Conservation (phyloP, 2,113 vertebrate species). For the Platysternon megacephalum region DNA sequence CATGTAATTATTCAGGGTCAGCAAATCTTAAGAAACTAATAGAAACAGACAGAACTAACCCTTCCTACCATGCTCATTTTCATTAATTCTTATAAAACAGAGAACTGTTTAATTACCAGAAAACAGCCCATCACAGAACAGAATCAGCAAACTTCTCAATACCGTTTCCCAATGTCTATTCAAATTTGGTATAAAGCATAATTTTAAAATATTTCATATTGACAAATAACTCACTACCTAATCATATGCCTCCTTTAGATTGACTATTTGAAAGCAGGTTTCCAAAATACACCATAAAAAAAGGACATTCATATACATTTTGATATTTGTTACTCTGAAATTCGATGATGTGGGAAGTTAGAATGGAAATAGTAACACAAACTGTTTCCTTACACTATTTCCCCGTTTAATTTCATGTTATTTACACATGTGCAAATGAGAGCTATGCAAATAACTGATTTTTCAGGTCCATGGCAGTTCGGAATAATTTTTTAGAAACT, state of each 20-base stretch:
- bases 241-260: constrained; percentile 16
- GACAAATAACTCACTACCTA: constrained; percentile 44
- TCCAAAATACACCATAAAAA: constrained; percentile 16
- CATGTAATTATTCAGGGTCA: constrained; percentile 68
- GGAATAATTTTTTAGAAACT: background rate
- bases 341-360: constrained; percentile 69
- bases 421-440: constrained; percentile 70
- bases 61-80: constrained; percentile 57
- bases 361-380: constrained; percentile 71
- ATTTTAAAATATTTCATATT: constrained; percentile 57
- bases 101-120: constrained; percentile 72
- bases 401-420: constrained; percentile 64
- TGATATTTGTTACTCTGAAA: constrained; percentile 76
- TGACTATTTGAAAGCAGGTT: constrained; percentile 50
- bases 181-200: constrained; percentile 42
- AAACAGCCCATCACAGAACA: constrained; percentile 52
- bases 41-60: constrained; percentile 65
- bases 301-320: constrained; percentile 70
- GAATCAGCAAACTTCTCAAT: constrained; percentile 56
- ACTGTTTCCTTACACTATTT: constrained; percentile 69
- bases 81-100: constrained; percentile 53
- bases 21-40: constrained; percentile 65
- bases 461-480: background rate
- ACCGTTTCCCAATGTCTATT: constrained; percentile 53
- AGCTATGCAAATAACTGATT: background rate